These are phyloP conservation scores for Crotalus horridus DNA, from an alignment of 2,113 vertebrate species.

Conservation along the genomic window DNA sequence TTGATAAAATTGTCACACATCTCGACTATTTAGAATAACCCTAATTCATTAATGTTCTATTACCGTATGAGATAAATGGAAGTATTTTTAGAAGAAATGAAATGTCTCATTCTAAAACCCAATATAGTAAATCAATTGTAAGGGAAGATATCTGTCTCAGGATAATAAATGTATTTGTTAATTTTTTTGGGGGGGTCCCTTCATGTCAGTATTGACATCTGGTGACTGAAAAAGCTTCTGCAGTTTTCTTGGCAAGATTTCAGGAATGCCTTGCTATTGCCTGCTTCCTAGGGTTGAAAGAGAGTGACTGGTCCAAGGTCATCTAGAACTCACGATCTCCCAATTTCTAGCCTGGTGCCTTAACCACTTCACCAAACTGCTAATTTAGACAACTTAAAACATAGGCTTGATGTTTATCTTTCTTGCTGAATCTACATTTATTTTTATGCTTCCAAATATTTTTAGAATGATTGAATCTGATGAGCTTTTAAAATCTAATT, in stretches of 20 bases:
- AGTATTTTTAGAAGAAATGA: background rate
- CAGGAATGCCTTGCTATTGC: background rate
- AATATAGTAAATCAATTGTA: background rate
- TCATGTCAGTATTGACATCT: background rate
- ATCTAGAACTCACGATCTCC: background rate
- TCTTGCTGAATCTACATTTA: background rate
- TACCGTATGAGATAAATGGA: background rate
- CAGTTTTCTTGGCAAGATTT: background rate
- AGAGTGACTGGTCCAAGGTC: background rate
- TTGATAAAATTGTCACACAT: background rate
- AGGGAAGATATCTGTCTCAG: background rate
- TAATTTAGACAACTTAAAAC: background rate
- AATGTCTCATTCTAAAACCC: background rate
- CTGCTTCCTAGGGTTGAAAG: background rate
- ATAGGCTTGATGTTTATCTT: background rate
- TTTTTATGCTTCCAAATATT: background rate
- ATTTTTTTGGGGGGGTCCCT: background rate
- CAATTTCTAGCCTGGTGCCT: background rate
- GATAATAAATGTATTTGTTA: background rate
- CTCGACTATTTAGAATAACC: conserved; percentile 23
- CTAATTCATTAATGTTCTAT: background rate
- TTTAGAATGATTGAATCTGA: background rate
- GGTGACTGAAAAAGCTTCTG: background rate
- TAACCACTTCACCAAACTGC: background rate
- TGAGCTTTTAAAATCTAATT: background rate